Conservation (phyloP, 1,140 invertebrate genomes). For the Potamilus streckersoni region DNA sequence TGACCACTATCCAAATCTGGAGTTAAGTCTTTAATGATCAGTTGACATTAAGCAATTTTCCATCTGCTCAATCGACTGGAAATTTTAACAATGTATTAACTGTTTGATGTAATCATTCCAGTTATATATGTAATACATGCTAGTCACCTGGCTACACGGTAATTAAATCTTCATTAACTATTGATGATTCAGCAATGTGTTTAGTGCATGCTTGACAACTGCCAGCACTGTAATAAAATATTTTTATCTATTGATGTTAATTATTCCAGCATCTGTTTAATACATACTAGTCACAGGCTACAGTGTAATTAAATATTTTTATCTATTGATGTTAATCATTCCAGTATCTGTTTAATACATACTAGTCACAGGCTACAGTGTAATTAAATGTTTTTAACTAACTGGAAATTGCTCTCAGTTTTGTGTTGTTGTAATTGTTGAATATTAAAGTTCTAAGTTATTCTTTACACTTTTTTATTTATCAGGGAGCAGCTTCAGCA, state of each 20-base stretch:
- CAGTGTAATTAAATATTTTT: not conserved
- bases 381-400: not conserved
- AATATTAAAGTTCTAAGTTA: not conserved
- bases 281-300: not conserved
- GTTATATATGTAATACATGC: not conserved
- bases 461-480: not conserved
- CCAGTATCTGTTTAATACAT: not conserved
- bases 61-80: too few species aligned
- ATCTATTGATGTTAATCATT: slow-evolving; percentile 2
- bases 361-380: not conserved
- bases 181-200: too few species aligned
- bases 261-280: not conserved
- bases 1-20: too few species aligned
- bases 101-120: too few species aligned
- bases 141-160: not conserved
- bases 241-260: slow-evolving; percentile 1
- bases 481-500: slow-evolving; percentile 55
- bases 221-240: too few species aligned
- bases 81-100: too few species aligned
- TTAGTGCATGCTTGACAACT: too few species aligned
- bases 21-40: too few species aligned
- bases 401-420: not conserved
- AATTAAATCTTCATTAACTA: not conserved
- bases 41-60: too few species aligned
- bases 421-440: not conserved